phyloP scores from a whole-genome alignment of 1,140 invertebrate genomes.

The Aphelenchoides fujianensis region DNA sequence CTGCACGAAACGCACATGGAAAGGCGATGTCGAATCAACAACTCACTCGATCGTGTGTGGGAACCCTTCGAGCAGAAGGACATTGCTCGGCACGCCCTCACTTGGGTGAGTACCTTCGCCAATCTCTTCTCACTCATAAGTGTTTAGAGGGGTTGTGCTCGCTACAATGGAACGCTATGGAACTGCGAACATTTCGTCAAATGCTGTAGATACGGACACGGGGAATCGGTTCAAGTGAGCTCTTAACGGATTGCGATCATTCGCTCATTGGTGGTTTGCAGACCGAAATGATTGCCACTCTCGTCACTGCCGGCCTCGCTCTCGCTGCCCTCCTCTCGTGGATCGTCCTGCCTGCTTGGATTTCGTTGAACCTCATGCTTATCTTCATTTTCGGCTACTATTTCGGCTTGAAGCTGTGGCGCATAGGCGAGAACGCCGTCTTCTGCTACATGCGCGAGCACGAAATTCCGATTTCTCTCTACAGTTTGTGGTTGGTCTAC shows the following conservation, averaged over 20 bases:
- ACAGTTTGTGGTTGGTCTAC: neutral
- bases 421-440: neutral
- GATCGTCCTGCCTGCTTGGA: neutral
- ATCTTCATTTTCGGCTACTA: neutral
- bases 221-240: neutral
- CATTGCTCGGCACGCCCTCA: neutral
- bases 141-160: conserved; percentile 3
- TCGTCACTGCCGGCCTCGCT: neutral
- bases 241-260: neutral
- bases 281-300: conserved; percentile 3
- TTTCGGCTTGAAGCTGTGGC: neutral
- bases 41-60: neutral
- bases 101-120: neutral
- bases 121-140: neutral
- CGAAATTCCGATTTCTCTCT: conserved; percentile 1
- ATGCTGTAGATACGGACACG: conserved; percentile 5
- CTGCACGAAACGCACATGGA: neutral
- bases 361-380: neutral
- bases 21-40: conserved; percentile 6
- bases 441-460: conserved; percentile 1
- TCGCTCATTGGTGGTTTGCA: neutral
- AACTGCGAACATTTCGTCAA: conserved; percentile 18
- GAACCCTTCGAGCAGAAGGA: neutral
- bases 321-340: neutral
- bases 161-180: conserved; percentile 11